Conservation (phyloP, 2,888 invertebrate species). For the Pristionchus maxplancki region DNA sequence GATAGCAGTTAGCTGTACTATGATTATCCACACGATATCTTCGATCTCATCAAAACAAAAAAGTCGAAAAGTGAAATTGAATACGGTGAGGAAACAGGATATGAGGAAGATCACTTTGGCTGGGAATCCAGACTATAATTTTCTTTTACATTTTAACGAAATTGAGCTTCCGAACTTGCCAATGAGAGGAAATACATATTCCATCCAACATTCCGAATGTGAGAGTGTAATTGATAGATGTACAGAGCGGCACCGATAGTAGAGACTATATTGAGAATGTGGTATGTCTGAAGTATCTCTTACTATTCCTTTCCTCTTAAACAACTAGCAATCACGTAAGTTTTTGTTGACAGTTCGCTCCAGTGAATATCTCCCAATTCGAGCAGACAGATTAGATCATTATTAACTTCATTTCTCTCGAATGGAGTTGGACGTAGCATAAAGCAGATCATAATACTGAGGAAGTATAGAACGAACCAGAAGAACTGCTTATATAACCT, state of each 20-base stretch:
- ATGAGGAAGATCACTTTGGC: constrained; percentile 93
- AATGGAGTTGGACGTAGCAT: constrained; percentile 86
- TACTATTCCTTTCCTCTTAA: not conserved
- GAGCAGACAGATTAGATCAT: constrained; percentile 52
- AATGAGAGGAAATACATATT: constrained; percentile 95
- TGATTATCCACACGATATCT: constrained; percentile 92
- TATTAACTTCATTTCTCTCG: constrained; percentile 56
- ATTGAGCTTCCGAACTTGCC: constrained; percentile 81
- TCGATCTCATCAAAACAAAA: constrained; percentile 90
- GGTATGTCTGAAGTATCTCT: constrained; percentile 61
- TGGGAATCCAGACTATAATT: constrained; percentile 87
- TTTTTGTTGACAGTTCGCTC: constrained; percentile 8
- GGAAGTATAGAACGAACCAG: constrained; percentile 91
- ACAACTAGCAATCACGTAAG: constrained; percentile 12
- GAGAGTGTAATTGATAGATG: constrained; percentile 68
- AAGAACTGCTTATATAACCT: constrained; percentile 84
- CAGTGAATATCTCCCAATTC: constrained; percentile 54
- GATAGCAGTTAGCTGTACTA: constrained; percentile 95
- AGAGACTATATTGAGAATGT: constrained; percentile 85
- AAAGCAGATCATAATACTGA: constrained; percentile 90
- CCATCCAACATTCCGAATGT: constrained; percentile 87
- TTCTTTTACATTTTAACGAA: not conserved
- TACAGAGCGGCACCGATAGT: constrained; percentile 87
- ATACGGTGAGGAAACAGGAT: constrained; percentile 91
- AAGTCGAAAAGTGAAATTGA: constrained; percentile 89